phyloP scores from a whole-genome alignment of 2,113 vertebrate species.

The Numida meleagris region DNA sequence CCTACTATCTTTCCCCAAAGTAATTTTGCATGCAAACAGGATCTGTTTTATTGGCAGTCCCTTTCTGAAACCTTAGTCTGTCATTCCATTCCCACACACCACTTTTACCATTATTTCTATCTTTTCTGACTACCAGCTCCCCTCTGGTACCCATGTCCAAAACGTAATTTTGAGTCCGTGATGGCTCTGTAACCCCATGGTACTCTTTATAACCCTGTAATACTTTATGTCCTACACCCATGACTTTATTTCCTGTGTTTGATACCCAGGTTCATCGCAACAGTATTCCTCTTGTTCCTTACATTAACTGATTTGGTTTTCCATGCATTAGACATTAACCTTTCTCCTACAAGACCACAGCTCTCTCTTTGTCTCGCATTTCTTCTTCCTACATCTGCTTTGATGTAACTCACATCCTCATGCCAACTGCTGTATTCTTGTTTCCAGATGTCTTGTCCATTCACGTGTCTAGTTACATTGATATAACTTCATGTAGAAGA shows the following conservation, averaged over 20 bases:
- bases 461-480: not conserved
- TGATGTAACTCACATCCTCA: not conserved
- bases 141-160: not conserved
- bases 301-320: not conserved
- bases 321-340: not conserved
- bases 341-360: not conserved
- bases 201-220: not conserved
- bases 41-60: not conserved
- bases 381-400: not conserved
- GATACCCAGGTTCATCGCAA: not conserved
- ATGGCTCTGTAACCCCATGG: not conserved
- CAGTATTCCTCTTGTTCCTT: not conserved
- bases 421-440: not conserved
- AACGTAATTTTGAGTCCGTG: not conserved
- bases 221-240: not conserved
- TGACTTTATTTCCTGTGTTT: not conserved
- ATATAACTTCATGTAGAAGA: not conserved
- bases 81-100: not conserved
- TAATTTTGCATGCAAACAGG: constrained; percentile 39
- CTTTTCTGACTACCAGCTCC: not conserved
- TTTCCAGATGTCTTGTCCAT: not conserved
- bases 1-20: constrained; percentile 7
- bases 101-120: not conserved
- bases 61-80: not conserved
- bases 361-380: not conserved